Evolutionary conservation across 1,140 invertebrate species (phyloP), one percentile per base, ranked within the genome.

Genomic region (Cyrtorhinus lividipennis): DNA sequence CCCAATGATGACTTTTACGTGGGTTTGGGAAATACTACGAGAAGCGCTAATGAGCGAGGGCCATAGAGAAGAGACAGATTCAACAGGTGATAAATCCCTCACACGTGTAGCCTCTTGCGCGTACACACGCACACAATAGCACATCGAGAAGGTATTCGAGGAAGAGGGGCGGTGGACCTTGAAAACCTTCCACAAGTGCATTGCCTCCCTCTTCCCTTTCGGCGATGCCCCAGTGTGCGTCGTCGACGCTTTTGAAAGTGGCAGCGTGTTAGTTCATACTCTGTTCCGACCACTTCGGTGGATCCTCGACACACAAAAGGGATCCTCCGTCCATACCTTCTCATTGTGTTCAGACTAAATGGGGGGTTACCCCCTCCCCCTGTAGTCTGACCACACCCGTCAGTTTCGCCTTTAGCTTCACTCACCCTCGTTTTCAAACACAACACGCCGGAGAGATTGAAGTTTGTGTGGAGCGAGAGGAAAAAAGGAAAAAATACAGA

Each of bases 41-140:
- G n/a, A 44, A 44, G 8, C n/a, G 38, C n/a, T n/a, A n/a, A n/a
- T 10, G n/a, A n/a, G 38, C 8, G 38, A 44, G 38, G 8, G n/a
- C 38, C 8, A 44, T 44, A n/a, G n/a, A 10, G n/a, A n/a, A 22
- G 48, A 15, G 10, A 5, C 5, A 22, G 48, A 53, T 10, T 53
- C 48, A 53, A 53, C 48, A 53, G 48, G 48, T 53, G 48, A 53
- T 53, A 10, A 53, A 53, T 53, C 48, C 48, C 48, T 38, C 30
- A 38, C 30, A 38, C 30, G 30, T 38, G 30, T 38, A 38, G 20
- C 3, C 5, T 5, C 18, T 53, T 22, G 10, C 18, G 5, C 48
- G 20, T 53, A 15, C 5, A 12, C 48, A 12, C 48, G 48, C 48
- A 15, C 48, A 10, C 48, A 53, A 44, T 44, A 8, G 38, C 48